Conservation (phyloP, 2,113 vertebrate genomes). For the Melanostigma gelatinosum region DNA sequence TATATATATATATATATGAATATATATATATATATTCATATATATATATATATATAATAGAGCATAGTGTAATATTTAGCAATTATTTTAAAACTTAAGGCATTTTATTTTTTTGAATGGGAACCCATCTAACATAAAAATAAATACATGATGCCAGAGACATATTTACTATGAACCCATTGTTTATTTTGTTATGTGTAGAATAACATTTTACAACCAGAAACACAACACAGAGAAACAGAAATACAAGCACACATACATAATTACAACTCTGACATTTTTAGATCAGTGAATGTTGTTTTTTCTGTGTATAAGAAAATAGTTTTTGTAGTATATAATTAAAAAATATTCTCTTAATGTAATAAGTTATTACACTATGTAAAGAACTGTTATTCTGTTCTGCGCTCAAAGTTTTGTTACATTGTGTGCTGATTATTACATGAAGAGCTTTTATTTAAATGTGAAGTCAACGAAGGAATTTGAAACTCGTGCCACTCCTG, state of each 20-base stretch:
- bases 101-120: too few relatives aligned
- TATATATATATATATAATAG: too few relatives aligned
- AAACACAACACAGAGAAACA: too few relatives aligned
- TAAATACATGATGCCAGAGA: not conserved
- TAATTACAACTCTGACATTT: too few relatives aligned
- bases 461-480: not conserved
- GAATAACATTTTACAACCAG: too few relatives aligned
- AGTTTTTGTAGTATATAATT: not conserved
- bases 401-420: not conserved
- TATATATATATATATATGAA: too few relatives aligned
- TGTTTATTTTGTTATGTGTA: too few relatives aligned
- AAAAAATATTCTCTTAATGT: not conserved
- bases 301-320: not conserved
- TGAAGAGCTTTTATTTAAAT: not conserved
- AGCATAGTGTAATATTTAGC: not conserved
- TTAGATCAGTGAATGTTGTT: not conserved
- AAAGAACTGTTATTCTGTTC: not conserved
- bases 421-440: not conserved
- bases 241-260: too few relatives aligned
- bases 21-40: too few relatives aligned
- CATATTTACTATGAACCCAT: not conserved
- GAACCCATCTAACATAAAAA: too few relatives aligned
- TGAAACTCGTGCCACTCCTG: not conserved
- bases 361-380: not conserved
- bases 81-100: not conserved